These are phyloP conservation scores for Platerodrilus igneus DNA, from an alignment of 2,888 invertebrate genomes.

Conservation along the genomic window DNA sequence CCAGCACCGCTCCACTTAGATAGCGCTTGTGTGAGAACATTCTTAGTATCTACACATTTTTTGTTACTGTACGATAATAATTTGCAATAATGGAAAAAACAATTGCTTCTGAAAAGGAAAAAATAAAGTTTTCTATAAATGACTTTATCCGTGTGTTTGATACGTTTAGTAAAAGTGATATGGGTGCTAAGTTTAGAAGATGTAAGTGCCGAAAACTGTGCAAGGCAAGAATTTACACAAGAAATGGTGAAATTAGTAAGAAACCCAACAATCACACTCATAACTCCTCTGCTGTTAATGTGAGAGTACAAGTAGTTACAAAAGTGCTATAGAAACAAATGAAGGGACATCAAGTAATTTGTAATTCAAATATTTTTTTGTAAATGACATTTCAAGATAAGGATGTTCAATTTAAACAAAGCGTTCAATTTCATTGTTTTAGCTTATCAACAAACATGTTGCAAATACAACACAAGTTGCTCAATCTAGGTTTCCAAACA, in stretches of 20 bases:
- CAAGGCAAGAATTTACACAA: conserved; percentile 7
- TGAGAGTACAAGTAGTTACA: conserved; percentile 11
- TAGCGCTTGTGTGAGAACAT: neutral
- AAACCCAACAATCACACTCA: conserved; percentile 5
- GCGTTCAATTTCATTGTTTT: neutral
- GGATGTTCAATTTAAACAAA: neutral
- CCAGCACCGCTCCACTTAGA: neutral
- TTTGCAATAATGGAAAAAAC: conserved; percentile 5
- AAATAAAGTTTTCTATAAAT: conserved; percentile 2
- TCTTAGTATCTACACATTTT: too few relatives aligned
- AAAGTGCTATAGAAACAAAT: conserved; percentile 12
- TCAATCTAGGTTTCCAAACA: conserved; percentile 13
- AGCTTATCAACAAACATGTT: conserved; percentile 10
- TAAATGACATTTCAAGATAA: neutral
- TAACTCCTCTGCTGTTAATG: conserved; percentile 9
- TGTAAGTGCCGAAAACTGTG: conserved; percentile 4
- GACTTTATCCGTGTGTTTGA: conserved; percentile 7
- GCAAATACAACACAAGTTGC: conserved; percentile 9
- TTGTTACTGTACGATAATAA: neutral
- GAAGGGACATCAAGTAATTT: conserved; percentile 18
- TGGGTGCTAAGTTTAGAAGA: conserved; percentile 8
- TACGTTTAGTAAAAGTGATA: conserved; percentile 7
- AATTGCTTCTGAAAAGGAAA: conserved; percentile 6
- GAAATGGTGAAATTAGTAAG: conserved; percentile 8
- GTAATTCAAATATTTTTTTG: conserved; percentile 6